These are phyloP conservation scores for Salvator merianae DNA, from an alignment of 2,113 vertebrate species.

Conservation along the genomic window DNA sequence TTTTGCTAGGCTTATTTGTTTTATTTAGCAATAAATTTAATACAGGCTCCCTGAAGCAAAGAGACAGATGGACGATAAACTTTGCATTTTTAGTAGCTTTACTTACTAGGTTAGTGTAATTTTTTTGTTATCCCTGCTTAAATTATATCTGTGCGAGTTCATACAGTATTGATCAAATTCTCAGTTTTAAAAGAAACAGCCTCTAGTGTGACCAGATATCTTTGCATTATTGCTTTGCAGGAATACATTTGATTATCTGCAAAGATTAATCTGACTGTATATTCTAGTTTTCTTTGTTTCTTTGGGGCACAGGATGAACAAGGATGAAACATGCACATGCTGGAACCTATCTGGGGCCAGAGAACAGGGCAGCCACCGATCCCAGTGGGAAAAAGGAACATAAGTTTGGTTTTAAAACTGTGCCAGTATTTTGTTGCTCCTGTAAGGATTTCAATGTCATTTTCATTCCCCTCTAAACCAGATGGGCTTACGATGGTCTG, in stretches of 20 bases:
- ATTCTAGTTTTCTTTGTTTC: background rate
- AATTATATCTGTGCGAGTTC: slow-evolving; percentile 74
- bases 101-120: slow-evolving; percentile 62
- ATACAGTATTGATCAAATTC: slow-evolving; percentile 55
- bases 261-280: background rate
- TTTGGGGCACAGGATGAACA: slow-evolving; percentile 6
- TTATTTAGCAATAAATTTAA: slow-evolving; percentile 82
- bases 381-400: no score
- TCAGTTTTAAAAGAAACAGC: slow-evolving; percentile 26
- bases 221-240: slow-evolving; percentile 48
- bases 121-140: slow-evolving; percentile 68
- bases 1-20: slow-evolving; percentile 79
- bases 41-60: slow-evolving; percentile 75
- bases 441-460: no score
- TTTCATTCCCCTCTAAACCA: no score
- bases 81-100: slow-evolving; percentile 76
- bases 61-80: slow-evolving; percentile 82
- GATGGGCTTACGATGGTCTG: no score
- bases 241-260: slow-evolving; percentile 47
- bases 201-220: slow-evolving; percentile 46
- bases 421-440: no score
- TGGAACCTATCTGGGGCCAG: no score
- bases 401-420: no score
- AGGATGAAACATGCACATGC: background rate
- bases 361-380: no score